These are phyloP conservation scores for Scopus umbretta DNA, from an alignment of 2,113 vertebrate genomes.

Conservation along the genomic window DNA sequence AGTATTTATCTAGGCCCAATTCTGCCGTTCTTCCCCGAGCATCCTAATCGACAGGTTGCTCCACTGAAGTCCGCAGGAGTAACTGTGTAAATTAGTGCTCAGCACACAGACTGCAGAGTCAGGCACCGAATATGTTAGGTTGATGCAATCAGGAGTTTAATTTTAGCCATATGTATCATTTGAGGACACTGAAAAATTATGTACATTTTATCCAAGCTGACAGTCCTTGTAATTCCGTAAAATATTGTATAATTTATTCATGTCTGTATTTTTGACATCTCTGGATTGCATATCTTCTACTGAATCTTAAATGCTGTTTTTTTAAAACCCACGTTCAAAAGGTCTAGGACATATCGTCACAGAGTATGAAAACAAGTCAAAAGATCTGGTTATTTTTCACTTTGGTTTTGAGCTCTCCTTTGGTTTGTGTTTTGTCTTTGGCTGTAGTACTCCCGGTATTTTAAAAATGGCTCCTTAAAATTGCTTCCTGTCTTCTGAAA, in stretches of 20 bases:
- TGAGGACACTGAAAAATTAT: conserved; percentile 3
- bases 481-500: conserved; percentile 8
- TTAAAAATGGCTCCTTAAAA: neutral
- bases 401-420: conserved; percentile 21
- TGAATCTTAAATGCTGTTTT: conserved; percentile 37
- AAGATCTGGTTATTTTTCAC: neutral
- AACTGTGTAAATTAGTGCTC: neutral
- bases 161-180: conserved; percentile 46
- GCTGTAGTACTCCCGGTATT: neutral
- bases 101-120: neutral
- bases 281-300: conserved; percentile 44
- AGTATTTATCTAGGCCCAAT: neutral
- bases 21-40: neutral
- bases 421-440: neutral
- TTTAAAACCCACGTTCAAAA: neutral
- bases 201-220: conserved; percentile 13
- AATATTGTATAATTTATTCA: neutral
- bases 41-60: neutral
- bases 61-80: neutral
- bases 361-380: neutral
- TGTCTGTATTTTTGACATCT: conserved; percentile 22
- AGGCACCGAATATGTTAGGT: neutral
- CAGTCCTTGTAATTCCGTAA: conserved; percentile 37
- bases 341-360: neutral
- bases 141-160: conserved; percentile 43